phyloP scores from a whole-genome alignment of 2,113 vertebrate genomes.

The Seriola dumerili region DNA sequence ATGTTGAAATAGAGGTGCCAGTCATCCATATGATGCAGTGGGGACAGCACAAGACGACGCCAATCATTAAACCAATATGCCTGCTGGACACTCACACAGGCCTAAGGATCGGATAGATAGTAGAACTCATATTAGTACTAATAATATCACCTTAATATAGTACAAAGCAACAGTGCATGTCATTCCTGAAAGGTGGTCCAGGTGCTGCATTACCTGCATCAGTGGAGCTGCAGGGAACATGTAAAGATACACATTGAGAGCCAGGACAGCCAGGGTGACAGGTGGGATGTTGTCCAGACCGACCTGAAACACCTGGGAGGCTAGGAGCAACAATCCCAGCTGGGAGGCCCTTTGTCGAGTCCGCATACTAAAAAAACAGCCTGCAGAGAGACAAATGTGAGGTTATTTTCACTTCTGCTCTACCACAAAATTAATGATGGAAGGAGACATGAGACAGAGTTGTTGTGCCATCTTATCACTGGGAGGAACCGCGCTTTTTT shows the following conservation, averaged over 20 bases:
- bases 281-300: slow-evolving; percentile 92
- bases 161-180: not conserved
- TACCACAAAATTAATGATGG: accelerated
- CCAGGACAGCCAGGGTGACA: slow-evolving; percentile 89
- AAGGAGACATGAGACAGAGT: not conserved
- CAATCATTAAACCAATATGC: slow-evolving; percentile 87
- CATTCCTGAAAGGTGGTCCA: not conserved
- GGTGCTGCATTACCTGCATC: slow-evolving; percentile 64
- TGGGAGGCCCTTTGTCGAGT: slow-evolving; percentile 83
- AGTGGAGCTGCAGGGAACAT: slow-evolving; percentile 87
- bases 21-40: slow-evolving; percentile 92
- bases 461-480: too few species aligned
- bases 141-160: not conserved
- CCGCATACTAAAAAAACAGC: slow-evolving; percentile 73
- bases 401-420: not conserved
- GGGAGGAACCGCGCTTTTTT: too few species aligned
- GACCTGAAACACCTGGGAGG: slow-evolving; percentile 89
- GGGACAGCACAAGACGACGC: slow-evolving; percentile 90
- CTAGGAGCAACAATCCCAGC: slow-evolving; percentile 89
- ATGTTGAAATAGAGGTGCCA: slow-evolving; percentile 98
- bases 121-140: not conserved
- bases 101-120: slow-evolving; percentile 53
- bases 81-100: slow-evolving; percentile 90
- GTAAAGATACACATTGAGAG: slow-evolving; percentile 91
- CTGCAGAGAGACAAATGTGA: not conserved